Conservation (phyloP, 2,797 vertebrate species). For the Echeneis naucrates region DNA sequence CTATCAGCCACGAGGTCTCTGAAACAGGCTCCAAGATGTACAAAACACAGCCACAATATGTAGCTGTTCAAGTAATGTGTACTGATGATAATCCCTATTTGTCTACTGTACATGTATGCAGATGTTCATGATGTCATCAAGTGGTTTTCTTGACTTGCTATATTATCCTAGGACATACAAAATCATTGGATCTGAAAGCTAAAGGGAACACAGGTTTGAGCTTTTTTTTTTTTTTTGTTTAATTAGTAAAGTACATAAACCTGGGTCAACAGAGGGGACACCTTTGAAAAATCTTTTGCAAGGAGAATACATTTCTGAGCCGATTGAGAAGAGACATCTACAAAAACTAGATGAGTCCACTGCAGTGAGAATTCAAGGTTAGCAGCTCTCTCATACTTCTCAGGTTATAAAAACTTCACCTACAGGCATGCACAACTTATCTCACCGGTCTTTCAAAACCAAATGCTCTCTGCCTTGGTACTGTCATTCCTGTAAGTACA, state of each 20-base stretch:
- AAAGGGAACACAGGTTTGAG: not conserved
- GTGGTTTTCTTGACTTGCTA: conserved; percentile 44
- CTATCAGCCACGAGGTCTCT: not conserved
- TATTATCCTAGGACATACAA: conserved; percentile 26
- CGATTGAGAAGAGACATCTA: not conserved
- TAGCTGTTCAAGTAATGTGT: conserved; percentile 28
- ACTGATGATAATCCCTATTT: conserved; percentile 40
- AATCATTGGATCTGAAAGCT: conserved; percentile 3
- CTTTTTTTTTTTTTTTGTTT: conserved; percentile 31
- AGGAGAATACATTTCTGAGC: not conserved
- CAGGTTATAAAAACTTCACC: conserved; percentile 48
- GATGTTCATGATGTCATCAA: conserved; percentile 32
- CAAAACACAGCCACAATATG: conserved; percentile 1
- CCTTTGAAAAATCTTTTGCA: too few relatives aligned
- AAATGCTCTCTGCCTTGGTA: not conserved
- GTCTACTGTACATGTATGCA: conserved; percentile 32
- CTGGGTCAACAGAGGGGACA: conserved; percentile 15
- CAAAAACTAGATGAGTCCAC: conserved; percentile 20
- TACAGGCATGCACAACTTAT: conserved; percentile 32
- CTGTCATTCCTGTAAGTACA: conserved; percentile 18
- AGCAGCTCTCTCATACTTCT: conserved; percentile 51
- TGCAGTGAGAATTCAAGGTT: conserved; percentile 31
- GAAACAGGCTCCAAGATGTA: conserved; percentile 36
- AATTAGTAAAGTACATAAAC: not conserved
- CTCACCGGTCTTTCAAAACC: conserved; percentile 24